A percentile compares a stretch with the other conserved stretches of the same genome.
phyloP scores from a whole-genome alignment of 53 echinoderm and acorn worm genomes.

The Holothuria leucospilota region DNA sequence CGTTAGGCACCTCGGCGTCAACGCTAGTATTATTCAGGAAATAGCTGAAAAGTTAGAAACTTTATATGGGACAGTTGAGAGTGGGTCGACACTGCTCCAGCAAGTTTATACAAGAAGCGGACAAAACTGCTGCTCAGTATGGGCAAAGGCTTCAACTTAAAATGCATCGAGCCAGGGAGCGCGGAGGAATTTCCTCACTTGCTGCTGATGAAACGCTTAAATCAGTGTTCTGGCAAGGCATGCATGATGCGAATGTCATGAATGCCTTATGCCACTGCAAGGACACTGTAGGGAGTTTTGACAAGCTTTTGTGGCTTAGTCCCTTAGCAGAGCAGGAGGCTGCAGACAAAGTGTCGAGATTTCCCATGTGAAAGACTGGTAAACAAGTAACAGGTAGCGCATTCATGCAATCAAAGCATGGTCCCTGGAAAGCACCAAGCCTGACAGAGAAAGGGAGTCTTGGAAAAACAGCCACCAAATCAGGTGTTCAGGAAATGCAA shows the following conservation, averaged over 20 bases:
- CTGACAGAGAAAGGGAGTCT: too few relatives aligned
- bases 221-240: background rate
- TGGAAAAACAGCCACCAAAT: too few relatives aligned
- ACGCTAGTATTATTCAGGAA: background rate
- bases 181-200: background rate
- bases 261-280: background rate
- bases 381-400: too few relatives aligned
- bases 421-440: too few relatives aligned
- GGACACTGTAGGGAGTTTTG: too few relatives aligned
- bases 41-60: background rate
- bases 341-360: background rate
- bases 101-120: background rate
- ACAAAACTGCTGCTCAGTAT: background rate
- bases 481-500: background rate
- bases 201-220: background rate
- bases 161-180: background rate
- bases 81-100: background rate
- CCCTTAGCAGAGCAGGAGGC: slow-evolving; percentile 16
- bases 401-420: background rate
- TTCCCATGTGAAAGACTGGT: background rate
- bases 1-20: background rate
- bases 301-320: background rate
- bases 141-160: background rate
- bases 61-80: too few relatives aligned
- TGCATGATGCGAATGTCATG: background rate